Base-by-base conservation (phyloP, 2,797 vertebrate genomes). In the Pipistrellus pygmaeus region DNA sequence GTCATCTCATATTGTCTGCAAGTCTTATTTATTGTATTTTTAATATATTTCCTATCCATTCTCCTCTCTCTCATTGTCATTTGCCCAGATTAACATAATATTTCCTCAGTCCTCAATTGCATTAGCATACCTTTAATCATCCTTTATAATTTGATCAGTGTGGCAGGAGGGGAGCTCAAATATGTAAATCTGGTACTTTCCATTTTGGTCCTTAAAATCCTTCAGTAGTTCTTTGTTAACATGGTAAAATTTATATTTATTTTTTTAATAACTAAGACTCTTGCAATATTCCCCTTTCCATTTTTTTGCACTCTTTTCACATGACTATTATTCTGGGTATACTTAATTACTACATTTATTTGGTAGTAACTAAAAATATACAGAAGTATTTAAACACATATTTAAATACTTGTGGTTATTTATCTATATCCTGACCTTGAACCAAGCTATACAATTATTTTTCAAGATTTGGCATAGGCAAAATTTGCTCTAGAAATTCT, bases 311-410 rank as follows among this genome's bases (percentile, higher is more conserved):
- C 3, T 57, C 25, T 8, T 69, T 66, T 69, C 66, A 62, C 0
- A 5, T 78, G 13, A 30, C 44, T 57, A 11, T 73, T 73, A 73
- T 21, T 88, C 46, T 91, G 57, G 32, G 38, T 53, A 85, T 38
- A 51, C 3, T 84, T 77, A 75, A 78, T 92, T 93, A 77, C 10
- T 62, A 14, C 44, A 66, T 86, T 53, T 71, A 76, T 80, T 53
- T 94, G 15, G 23, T 44, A 91, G 23, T 44, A 82, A 66, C 68
- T 68, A 77, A 85, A 72, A 72, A 92, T 21, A 57, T 51, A 1
- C 9, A 95, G 82, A 81, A 90, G 55, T 71, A 90, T 85, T 88
- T 88, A 46, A 73, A 82, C 8, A 69, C 27, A 23, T 86, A 75
- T 32, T 68, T 88, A 93, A 91, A 18, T 83, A 87, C 25, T 38